Evolutionary conservation across 1,140 invertebrate genomes (phyloP), one percentile per base, ranked within the genome.

Genomic region (Philotrypesis tridentata): DNA sequence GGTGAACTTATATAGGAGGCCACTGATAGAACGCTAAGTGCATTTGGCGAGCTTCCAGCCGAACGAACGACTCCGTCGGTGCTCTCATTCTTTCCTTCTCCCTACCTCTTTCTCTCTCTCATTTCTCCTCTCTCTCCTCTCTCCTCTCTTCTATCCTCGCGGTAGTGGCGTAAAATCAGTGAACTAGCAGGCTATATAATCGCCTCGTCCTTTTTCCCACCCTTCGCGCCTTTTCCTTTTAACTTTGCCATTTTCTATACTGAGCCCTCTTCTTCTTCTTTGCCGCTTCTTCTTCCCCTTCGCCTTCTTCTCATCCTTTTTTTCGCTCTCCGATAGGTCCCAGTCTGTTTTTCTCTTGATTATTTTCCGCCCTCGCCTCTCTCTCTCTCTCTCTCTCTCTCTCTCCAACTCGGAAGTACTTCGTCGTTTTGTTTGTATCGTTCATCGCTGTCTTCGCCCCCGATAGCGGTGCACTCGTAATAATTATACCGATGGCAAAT

Each of bases 11-110:
- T 75, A 78, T 84, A 84, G 79, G 48, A 78, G 83, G 85, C 85
- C 78, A 85, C 84, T 87, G 89, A 89, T 90, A 88, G 89, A 89
- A 89, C 85, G 86, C 73, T 90, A 89, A 90, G 89, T 90, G 89
- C 87, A 88, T 90, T 90, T 90, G 89, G 89, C 89, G 77, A 85
- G 86, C 73, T 87, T 90, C 89, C 89, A 90, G 81, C 80, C 85
- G 79, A 87, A 87, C 85, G 85, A 87, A 73, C 87, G 84, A 88
- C 79, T 75, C 40, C 63, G 70, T 6, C 25, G 11, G 27, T 21
- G 25, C 74, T 68, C 60, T 68, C 33, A 31, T 63, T 21, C 76
- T 78, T 40, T 68, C 65, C 2, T 70, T 61, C 74, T 80, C 67
- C 25, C 63, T 80, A 61, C 40, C 2, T 11, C 72, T 33, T 25